Evolutionary conservation across 2,113 vertebrate genomes (phyloP).

Genomic region (Canis aureus): DNA sequence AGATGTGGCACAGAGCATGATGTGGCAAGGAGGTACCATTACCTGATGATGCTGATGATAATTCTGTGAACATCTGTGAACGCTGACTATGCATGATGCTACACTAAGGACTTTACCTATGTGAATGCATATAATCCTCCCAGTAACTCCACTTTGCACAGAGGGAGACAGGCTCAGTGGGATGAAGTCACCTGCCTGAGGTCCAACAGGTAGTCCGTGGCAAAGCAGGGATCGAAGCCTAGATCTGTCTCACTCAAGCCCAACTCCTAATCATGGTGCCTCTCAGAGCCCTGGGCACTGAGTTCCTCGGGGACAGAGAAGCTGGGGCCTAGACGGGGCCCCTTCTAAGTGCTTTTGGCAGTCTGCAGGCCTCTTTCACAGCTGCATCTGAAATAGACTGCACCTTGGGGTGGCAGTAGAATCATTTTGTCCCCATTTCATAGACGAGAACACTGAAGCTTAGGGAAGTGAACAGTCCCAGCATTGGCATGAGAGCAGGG

Average conservation of each 20-base stretch:
- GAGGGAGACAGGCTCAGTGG: neutral
- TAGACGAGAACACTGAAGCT: constrained; percentile 53
- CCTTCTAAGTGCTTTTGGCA: neutral
- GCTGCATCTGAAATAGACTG: neutral
- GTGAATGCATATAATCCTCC: neutral
- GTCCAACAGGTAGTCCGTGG: neutral
- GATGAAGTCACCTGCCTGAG: neutral
- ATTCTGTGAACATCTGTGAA: neutral
- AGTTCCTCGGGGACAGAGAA: neutral
- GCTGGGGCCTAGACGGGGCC: neutral
- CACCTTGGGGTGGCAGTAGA: neutral
- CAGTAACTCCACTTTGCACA: neutral
- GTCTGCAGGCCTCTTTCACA: neutral
- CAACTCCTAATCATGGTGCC: neutral
- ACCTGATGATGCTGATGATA: neutral
- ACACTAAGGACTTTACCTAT: neutral
- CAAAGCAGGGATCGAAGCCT: neutral
- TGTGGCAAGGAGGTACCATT: neutral
- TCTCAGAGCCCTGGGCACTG: neutral
- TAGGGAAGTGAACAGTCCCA: neutral
- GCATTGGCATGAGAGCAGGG: neutral
- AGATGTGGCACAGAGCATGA: neutral
- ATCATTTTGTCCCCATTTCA: constrained; percentile 24
- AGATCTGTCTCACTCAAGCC: neutral
- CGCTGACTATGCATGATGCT: neutral